Base-by-base conservation (phyloP, 2,113 vertebrate genomes). In the Mus spicilegus region DNA sequence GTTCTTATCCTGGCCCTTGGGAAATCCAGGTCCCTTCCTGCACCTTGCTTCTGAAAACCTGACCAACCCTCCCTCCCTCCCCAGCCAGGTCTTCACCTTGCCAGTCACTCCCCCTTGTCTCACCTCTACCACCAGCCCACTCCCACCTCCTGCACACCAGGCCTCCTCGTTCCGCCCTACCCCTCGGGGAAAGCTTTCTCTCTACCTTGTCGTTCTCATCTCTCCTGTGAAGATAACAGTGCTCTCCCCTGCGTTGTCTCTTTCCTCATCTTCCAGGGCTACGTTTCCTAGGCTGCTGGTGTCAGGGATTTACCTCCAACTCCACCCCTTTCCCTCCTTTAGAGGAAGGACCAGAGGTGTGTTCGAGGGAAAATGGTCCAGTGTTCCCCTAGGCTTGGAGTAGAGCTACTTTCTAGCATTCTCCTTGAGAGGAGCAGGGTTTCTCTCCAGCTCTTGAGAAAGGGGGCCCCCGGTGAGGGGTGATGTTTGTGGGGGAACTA, bases 41-140 rank as follows among this genome's bases (percentile, higher is more conserved):
- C 91, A 89, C 89, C 95, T 91, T 7, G 94, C 91, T 96, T 89
- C 33, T 22, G 16, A 84, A 95, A 82, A 30, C 96, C 96, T 73
- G 63, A 33, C 7, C 77, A 75, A 36, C 87, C 94, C 87, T 61
- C 56, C 51, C 70, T 67, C 81, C 75, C 20, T 89, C 80, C 93
- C 91, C 10, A 46, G 82, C 95, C 75, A 3, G 91, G 93, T 93
- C 80, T 90, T 86, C 82, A 3, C 69, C 58, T 51, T 70, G 56
- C 89, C 93, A 51, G 91, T 95, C 97, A 96, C 97, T 97, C 97
- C 97, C 95, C 97, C 97, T 97, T 96, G 91, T 85, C 65, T 87
- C 90, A 54, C 84, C 84, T 69, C 87, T 86, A 16, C 39, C 84
- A 63, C 46, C 87, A 63, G 26, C 61, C 86, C 10, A 49, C 72